Evolutionary conservation across 2,888 invertebrate species (phyloP), one percentile per base, ranked within the genome.

Genomic region (Sthenelais limicola): DNA sequence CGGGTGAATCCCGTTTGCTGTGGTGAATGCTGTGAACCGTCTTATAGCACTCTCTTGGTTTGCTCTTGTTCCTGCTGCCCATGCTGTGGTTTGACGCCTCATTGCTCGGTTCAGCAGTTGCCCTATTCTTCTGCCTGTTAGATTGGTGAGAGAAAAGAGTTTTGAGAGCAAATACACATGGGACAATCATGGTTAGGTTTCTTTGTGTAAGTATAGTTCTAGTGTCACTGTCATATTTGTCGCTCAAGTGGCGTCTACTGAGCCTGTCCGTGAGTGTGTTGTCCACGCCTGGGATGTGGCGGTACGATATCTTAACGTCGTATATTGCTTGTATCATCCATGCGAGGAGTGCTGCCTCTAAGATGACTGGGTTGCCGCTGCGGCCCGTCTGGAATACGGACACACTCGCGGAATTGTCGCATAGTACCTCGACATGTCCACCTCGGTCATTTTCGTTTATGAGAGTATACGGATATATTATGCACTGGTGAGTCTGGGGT

Each of bases 271-370:
- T 18, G 43, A 43, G 12, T 18, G 9, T 9, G 43, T 43, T 43
- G 43, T 18, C 18, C 18, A 12, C 12, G 9, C 43, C 43, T 9
- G 43, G 12, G 9, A 43, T 43, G 15, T 43, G 43, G 15, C 12
- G 15, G 43, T 12, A 43, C 9, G 43, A 43, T 9, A 43, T 9
- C 18, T 43, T 43, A 43, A 43, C 18, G 43, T 9, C 43, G 15
- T 43, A 43, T 18, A 43, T 43, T 43, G 43, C 43, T 43, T 43
- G 43, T 43, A 43, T 43, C 43, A 43, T 43, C 43, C 43, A 43
- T 43, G 43, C 43, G 12, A 18, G 12, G 43, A 9, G 43, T 18
- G 43, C 43, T 9, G 12, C 9, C 18, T 43, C 43, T 43, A 18
- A 9, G 12, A 43, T 12, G 15, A 43, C 43, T 9, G 43, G 43